Evolutionary conservation across 2,113 vertebrate genomes (phyloP).

Genomic region (Mormyrus iriodes): DNA sequence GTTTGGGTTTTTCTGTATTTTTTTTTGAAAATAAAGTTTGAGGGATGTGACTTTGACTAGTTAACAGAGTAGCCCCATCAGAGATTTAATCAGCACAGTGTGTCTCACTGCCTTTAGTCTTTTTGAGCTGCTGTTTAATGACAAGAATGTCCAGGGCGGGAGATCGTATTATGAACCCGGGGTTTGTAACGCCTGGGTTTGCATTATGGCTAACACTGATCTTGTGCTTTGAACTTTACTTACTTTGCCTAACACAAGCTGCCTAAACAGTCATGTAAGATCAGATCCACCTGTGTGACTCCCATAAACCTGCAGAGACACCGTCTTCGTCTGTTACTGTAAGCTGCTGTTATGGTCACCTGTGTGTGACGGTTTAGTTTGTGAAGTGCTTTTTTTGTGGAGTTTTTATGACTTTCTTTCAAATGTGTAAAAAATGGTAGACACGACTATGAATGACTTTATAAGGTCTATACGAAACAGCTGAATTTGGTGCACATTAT

Average conservation of each 20-base stretch:
- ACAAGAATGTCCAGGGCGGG: too few relatives aligned
- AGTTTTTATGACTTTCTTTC: background rate
- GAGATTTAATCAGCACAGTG: background rate
- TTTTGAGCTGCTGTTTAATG: background rate
- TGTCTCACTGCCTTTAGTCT: background rate
- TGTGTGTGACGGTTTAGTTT: background rate
- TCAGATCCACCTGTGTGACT: background rate
- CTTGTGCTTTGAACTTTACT: conserved; percentile 3
- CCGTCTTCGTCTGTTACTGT: background rate
- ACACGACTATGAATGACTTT: background rate
- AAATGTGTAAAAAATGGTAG: background rate
- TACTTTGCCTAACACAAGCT: too few relatives aligned
- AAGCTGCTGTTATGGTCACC: background rate
- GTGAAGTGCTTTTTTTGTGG: background rate
- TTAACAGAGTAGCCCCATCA: background rate
- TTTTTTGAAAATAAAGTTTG: background rate
- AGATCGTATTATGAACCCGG: too few relatives aligned
- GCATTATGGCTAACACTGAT: background rate
- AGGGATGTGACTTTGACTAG: background rate
- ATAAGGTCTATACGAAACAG: background rate
- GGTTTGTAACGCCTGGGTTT: too few relatives aligned
- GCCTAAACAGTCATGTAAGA: background rate
- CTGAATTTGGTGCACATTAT: background rate
- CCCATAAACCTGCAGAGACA: background rate
- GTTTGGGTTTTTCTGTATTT: background rate